These are phyloP conservation scores for Platyura marginata DNA, from an alignment of 1,140 invertebrate species.

Conservation along the genomic window DNA sequence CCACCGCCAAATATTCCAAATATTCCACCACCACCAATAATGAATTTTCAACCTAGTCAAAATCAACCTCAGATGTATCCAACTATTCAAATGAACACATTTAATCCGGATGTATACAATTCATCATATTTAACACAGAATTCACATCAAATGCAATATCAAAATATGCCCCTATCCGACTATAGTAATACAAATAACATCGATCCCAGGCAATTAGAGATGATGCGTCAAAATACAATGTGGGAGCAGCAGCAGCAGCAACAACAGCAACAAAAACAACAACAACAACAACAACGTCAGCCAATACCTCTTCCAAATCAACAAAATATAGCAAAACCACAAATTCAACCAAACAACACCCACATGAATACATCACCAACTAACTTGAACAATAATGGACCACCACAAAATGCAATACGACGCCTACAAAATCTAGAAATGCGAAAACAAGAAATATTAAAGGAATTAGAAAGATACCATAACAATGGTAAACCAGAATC, in stretches of 20 bases:
- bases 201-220: neutral
- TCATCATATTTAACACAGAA: neutral
- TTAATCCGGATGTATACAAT: neutral
- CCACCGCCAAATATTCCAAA: neutral
- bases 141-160: neutral
- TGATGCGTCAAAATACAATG: neutral
- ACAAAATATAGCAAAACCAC: neutral
- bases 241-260: neutral
- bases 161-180: neutral
- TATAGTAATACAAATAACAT: neutral
- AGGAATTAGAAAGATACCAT: neutral
- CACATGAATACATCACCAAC: neutral
- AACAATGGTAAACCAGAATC: neutral
- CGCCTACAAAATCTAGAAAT: neutral
- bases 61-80: neutral
- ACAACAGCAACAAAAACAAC: neutral
- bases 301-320: neutral
- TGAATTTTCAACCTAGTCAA: neutral
- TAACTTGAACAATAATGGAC: neutral
- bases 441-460: neutral
- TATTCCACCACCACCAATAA: neutral
- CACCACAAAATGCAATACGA: neutral
- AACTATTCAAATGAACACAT: neutral
- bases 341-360: neutral
- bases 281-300: conserved; percentile 1